Base-by-base conservation (phyloP, 2,888 invertebrate genomes). In the Chrysina gloriosa region DNA sequence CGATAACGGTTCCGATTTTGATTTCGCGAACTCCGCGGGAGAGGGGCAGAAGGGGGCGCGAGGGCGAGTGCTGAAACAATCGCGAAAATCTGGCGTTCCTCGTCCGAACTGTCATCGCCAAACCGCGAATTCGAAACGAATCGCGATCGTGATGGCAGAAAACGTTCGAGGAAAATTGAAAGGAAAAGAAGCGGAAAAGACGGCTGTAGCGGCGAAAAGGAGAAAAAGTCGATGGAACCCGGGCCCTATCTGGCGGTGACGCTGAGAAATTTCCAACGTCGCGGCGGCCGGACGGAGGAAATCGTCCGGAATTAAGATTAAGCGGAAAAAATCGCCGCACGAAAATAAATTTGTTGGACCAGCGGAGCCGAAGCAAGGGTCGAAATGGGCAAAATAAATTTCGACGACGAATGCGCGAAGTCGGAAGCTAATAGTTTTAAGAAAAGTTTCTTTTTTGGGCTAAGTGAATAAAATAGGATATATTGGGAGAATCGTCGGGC, bases 21-120 rank as follows among this genome's bases (percentile, higher is more conserved):
- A 31, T 52, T 52, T 31, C 52, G 47, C n/a, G n/a, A n/a, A n/a
- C 45, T 14, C 16, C 9, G 21, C 47, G n/a, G 6, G 2, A 11
- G 34, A 3, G 34, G 34, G 34, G 4, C 9, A 11, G 34, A 3
- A 2, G 34, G 11, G 34, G 4, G 34, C 4, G 45, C 16, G 3
- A 16, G 27, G 3, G 29, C 50, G 29, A n/a, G 27, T 16, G 7
- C 14, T 50, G 39, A 58, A 58, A 58, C 58, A 58, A 58, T 39
- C 50, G 50, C 29, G 31, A 31, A 31, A 52, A 45, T 27, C 58
- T 21, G 14, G 39, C 3, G 11, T 9, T 39, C n/a, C 58, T 39
- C 27, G 58, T 58, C 58, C 58, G 39, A 39, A 25, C 58, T 58
- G 58, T 58, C 58, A 58, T 25, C 39, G 58, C 14, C 58, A 58